Conservation (phyloP, 2,888 invertebrate genomes). For the Heliconius erato region DNA sequence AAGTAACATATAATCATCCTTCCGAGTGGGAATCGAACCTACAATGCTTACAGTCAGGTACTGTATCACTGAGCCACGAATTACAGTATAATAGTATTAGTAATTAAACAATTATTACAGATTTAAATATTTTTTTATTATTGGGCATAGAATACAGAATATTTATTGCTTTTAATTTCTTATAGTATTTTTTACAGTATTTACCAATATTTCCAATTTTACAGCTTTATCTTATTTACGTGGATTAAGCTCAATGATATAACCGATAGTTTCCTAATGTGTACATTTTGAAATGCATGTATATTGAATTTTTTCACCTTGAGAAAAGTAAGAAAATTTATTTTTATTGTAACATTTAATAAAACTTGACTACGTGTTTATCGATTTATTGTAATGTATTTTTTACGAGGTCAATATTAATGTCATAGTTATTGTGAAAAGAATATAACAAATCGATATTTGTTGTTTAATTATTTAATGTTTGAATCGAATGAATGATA, state of each 20-base stretch:
- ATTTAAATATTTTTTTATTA: not conserved
- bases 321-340: conserved; percentile 9
- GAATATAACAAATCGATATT: conserved; percentile 7
- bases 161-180: not conserved
- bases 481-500: not conserved
- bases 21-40: not conserved
- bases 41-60: not conserved
- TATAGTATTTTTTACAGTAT: not conserved
- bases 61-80: too few relatives aligned
- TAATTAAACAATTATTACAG: too few relatives aligned
- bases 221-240: not conserved
- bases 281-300: conserved; percentile 18
- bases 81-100: too few relatives aligned
- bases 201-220: not conserved
- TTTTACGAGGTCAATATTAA: conserved; percentile 12
- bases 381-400: conserved; percentile 12
- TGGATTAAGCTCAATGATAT: conserved; percentile 6
- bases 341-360: conserved; percentile 18
- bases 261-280: conserved; percentile 17
- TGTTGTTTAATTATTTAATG: not conserved
- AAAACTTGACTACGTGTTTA: conserved; percentile 11
- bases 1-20: not conserved
- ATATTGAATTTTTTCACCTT: not conserved
- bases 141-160: not conserved
- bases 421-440: conserved; percentile 6